Evolutionary conservation across 2,113 vertebrate species (phyloP), one percentile per base, ranked within the genome.

Genomic region (Pomatostomus ruficeps): DNA sequence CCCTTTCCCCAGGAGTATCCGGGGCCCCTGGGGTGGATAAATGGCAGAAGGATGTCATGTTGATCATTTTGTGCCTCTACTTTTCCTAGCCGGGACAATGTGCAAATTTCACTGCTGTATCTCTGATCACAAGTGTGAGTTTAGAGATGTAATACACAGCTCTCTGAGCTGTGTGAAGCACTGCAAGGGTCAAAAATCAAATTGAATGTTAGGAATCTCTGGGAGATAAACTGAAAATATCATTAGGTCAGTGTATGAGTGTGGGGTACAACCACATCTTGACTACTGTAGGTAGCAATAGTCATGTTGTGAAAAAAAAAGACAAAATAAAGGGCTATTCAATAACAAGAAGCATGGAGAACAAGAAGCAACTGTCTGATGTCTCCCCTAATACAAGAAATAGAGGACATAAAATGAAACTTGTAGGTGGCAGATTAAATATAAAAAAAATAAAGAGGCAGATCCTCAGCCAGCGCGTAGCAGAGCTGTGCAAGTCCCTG

Each of bases 361-460:
- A 74, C 4, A 4, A 76, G 77, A 59, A 88, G 86, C 73, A 93
- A 55, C 81, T 67, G 70, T 28, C 77, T 93, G 70, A 61, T 75
- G 19, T 81, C 73, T 89, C 59, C 63, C 40, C 75, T 87, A 74
- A 91, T 77, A 94, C 33, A 78, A 89, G 96, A 92, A 91, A 81
- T 54, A 87, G 52, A 77, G 65, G 70, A 61, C 87, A 87, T 63
- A 87, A 82, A 93, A 93, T 82, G 73, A 91, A 96, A 89, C 84
- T 78, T 91, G 96, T 95, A 91, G 75, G 84, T 67, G 66, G 61
- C 68, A 89, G 76, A 87, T 91, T 81, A 91, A 92, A 95, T 73
- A 20, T 26, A 58, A 78, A 90, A 81, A 46, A 65, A 66, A 43
- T 70, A 70, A 51, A 65, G 66, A n/a, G 19, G 35, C 43, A 85